Base-by-base conservation (phyloP, 1,140 invertebrate species). In the Pachyrhynchus sulphureomaculatus region DNA sequence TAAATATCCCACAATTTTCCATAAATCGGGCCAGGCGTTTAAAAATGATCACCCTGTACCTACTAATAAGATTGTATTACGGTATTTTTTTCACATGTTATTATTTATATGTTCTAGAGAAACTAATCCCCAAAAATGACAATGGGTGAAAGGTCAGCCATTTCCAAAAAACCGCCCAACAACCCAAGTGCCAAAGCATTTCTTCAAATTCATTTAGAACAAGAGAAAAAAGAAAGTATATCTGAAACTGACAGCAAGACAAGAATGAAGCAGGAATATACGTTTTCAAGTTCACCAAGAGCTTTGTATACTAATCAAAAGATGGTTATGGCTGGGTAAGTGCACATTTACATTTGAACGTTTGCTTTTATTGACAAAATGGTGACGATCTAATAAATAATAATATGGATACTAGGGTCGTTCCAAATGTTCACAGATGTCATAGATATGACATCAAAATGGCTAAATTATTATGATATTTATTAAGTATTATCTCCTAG, bases 241-340 rank as follows among this genome's bases (percentile, higher is more conserved):
- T 56, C 61, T n/a, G 59, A 55, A 47, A 36, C 23, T 12, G 39
- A 33, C 10, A 63, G 45, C 33, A 56, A 56, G 20, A 34, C 44
- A 1, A 13, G 29, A 9, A 26, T 61, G 37, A 64, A 64, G 17
- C 62, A 29, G 5, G 62, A 66, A 39, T 72, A 72, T 32, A 70
- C 63, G 1, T 72, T 68, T 52, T 64, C 71, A 15, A 72, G 67
- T 59, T 72, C 71, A 12, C 71, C 71, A 8, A 68, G 71, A 51
- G 71, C 71, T 13, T 52, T 73, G 12, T 70, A 72, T 20, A 65
- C 61, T 26, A 73, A 72, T 52, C 66, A 65, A 41, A 73, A 73
- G 55, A 59, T 73, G 56, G 60, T 68, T 2, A 34, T 47, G 13
- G n/a, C n/a, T n/a, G 68, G 67, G 62, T 68, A 65, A 66, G 65